phyloP scores from a whole-genome alignment of 2,113 vertebrate species.

The Synodontis membranacea region DNA sequence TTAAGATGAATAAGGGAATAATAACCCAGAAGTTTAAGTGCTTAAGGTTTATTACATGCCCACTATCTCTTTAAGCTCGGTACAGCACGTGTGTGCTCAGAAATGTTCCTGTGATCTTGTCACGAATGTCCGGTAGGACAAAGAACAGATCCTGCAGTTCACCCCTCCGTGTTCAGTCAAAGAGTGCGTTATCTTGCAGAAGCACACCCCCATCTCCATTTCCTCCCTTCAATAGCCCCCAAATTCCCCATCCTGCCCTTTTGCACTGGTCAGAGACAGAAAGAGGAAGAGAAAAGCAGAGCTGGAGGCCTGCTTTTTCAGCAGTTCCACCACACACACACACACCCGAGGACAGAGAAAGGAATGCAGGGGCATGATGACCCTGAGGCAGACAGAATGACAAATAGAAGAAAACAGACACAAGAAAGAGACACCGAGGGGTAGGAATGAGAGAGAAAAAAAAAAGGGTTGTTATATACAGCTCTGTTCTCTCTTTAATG shows the following conservation, averaged over 20 bases:
- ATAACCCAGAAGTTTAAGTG: neutral
- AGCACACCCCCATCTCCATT: constrained; percentile 3
- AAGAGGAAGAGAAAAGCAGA: constrained; percentile 24
- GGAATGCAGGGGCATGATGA: constrained; percentile 25
- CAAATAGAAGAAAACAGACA: neutral
- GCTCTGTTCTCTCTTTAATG: neutral
- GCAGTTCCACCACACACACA: constrained; percentile 23
- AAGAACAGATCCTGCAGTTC: constrained; percentile 12
- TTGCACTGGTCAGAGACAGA: constrained; percentile 18
- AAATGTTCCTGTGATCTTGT: constrained; percentile 22
- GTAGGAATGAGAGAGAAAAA: neutral
- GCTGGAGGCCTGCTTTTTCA: constrained; percentile 36
- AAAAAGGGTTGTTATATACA: neutral
- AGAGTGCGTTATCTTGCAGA: constrained; percentile 22
- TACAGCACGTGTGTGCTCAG: neutral
- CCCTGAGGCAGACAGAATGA: constrained; percentile 10
- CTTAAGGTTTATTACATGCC: neutral
- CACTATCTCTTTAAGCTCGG: neutral
- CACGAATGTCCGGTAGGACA: neutral
- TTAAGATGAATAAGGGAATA: neutral
- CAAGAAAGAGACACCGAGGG: neutral
- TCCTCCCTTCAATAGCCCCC: constrained; percentile 28
- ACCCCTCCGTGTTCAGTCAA: neutral
- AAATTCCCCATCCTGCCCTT: constrained; percentile 28
- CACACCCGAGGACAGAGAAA: constrained; percentile 10